phyloP scores from a whole-genome alignment of 2,113 vertebrate genomes.

The Passer domesticus region DNA sequence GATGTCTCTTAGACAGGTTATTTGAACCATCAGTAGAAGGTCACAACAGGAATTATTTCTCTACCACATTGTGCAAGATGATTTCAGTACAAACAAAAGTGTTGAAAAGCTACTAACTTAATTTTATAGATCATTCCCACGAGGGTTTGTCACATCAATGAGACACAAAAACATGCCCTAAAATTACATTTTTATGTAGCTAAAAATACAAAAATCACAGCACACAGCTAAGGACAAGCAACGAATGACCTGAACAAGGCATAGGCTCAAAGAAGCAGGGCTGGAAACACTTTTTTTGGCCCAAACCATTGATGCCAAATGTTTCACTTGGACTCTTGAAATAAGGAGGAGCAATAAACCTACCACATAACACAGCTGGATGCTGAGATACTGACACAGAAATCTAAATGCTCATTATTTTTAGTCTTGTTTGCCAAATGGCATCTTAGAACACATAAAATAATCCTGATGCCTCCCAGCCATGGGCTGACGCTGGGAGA shows the following conservation, averaged over 20 bases:
- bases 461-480: rapidly evolving
- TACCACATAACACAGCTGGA: background rate
- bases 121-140: background rate
- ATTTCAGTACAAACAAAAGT: background rate
- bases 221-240: background rate
- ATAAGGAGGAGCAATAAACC: background rate
- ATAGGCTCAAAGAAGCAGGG: background rate
- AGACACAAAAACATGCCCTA: background rate
- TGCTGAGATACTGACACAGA: background rate
- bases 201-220: background rate
- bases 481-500: background rate
- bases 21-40: conserved; percentile 42
- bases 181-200: background rate
- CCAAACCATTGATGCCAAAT: rapidly evolving
- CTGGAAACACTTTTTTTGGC: background rate
- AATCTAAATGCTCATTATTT: background rate
- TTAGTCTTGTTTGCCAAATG: background rate
- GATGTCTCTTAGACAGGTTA: conserved; percentile 51
- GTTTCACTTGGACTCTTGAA: background rate
- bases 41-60: conserved; percentile 41
- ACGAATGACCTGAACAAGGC: background rate
- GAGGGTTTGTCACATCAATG: background rate
- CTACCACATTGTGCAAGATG: background rate
- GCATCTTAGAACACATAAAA: background rate
- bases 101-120: conserved; percentile 32